Evolutionary conservation across 2,113 vertebrate genomes (phyloP).

Genomic region (Mohoua ochrocephala): DNA sequence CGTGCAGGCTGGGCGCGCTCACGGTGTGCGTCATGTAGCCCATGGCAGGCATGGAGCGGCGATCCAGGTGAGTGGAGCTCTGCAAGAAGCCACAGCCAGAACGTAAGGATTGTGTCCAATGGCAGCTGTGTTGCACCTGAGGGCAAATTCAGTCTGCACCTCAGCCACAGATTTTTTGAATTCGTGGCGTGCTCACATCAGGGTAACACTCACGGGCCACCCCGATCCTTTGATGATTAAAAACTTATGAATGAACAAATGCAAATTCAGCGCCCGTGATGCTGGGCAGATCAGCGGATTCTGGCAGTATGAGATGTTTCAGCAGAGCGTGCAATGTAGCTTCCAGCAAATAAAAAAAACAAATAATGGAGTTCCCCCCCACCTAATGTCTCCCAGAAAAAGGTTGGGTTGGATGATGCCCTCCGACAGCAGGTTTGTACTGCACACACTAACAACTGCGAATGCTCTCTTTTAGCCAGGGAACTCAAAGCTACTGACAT

Average conservation of each 20-base stretch:
- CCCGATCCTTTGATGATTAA: not conserved
- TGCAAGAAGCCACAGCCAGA: conserved; percentile 61
- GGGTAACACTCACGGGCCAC: not conserved
- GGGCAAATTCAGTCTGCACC: not conserved
- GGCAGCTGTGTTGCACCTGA: not conserved
- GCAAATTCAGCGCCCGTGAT: not conserved
- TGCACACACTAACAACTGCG: not conserved
- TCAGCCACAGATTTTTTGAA: not conserved
- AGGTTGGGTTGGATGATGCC: not conserved
- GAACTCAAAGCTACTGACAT: not conserved
- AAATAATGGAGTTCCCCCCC: not conserved
- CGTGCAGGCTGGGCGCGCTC: conserved; percentile 94
- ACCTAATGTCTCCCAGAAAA: not conserved
- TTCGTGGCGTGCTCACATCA: not conserved
- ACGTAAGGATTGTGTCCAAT: not conserved
- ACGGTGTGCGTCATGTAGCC: conserved; percentile 99
- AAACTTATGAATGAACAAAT: not conserved
- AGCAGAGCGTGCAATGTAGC: not conserved
- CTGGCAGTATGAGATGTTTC: not conserved
- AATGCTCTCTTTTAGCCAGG: not conserved
- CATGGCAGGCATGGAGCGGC: conserved; percentile 90
- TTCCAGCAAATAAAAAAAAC: not conserved
- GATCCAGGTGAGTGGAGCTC: conserved; percentile 83
- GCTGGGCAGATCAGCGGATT: not conserved
- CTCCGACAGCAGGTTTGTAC: not conserved